These are phyloP conservation scores for Batillaria attramentaria DNA, from an alignment of 1,140 invertebrate species.

Conservation along the genomic window DNA sequence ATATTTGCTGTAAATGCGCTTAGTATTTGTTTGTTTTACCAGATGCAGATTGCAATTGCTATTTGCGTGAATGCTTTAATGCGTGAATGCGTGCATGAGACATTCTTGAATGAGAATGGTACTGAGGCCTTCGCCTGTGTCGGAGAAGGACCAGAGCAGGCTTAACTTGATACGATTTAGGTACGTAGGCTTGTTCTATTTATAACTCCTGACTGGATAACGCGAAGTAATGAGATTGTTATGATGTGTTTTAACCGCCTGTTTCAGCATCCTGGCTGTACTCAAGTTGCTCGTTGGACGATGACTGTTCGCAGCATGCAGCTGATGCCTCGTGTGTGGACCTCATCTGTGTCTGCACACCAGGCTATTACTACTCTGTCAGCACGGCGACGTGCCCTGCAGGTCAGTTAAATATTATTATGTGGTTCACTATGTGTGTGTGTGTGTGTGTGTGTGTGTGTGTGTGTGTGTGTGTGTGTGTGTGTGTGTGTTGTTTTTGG, in stretches of 20 bases:
- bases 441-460: constrained; percentile 8
- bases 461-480: constrained; percentile 5
- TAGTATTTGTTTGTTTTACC: no score
- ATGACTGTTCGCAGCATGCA: not conserved
- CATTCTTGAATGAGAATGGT: not conserved
- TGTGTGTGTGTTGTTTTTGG: not conserved
- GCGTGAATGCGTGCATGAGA: not conserved
- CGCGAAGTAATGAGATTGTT: no score
- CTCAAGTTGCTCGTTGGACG: not conserved
- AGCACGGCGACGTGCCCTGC: not conserved
- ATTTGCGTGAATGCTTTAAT: not conserved
- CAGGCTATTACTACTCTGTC: not conserved
- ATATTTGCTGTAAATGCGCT: no score
- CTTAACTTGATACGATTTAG: no score
- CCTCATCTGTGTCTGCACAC: not conserved
- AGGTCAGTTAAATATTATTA: not conserved
- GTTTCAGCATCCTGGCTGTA: no score
- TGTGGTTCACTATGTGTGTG: not conserved
- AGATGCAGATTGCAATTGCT: not conserved
- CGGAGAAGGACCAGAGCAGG: no score
- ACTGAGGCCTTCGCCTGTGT: not conserved
- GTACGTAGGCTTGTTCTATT: no score
- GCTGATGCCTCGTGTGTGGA: not conserved
- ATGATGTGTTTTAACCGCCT: no score
- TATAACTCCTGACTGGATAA: no score